Evolutionary conservation across 1,140 invertebrate species (phyloP), one percentile per base, ranked within the genome.

Genomic region (Mesaphorura yosii): DNA sequence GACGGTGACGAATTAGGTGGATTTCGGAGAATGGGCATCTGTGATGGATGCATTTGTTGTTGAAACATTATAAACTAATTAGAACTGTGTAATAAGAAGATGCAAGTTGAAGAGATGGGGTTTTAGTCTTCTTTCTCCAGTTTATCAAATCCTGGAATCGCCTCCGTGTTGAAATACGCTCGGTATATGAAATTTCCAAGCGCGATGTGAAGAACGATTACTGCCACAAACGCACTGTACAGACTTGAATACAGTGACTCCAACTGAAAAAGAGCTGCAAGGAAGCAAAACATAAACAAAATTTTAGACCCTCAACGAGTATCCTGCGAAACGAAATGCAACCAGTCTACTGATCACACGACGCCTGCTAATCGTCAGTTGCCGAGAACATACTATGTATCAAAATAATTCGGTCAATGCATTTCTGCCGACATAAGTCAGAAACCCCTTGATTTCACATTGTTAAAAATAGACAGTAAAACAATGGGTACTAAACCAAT

Each of bases 121-220:
- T 27, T 54, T 57, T 22, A 63, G 44, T 63, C 61, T 58, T 63
- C 61, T 40, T 63, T 63, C 6, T 59, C 54, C 25, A 59, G 45
- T 47, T 63, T 63, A 23, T 63, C 61, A 51, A 63, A 63, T 17
- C 61, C 61, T 31, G 57, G 51, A 42, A 63, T 46, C 12, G 58
- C 53, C 27, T 63, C 57, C 1, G 57, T 58, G 22, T 52, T 45
- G 42, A 57, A 81, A 64, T 84, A 86, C 1, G 83, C 83, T 62
- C 73, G 76, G 59, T 81, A 83, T 65, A 86, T 84, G 64, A 84
- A 86, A 23, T 82, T 67, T n/a, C 78, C 83, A 31, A 86, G 62
- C 7, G 81, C 81, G 38, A 83, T 58, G 65, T 87, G 83, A 34
- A 87, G 67, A 14, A 81, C 75, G 2, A 83, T 58, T 7, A 87